Base-by-base conservation (phyloP, 2,888 invertebrate species). In the Pachymerium ferrugineum region DNA sequence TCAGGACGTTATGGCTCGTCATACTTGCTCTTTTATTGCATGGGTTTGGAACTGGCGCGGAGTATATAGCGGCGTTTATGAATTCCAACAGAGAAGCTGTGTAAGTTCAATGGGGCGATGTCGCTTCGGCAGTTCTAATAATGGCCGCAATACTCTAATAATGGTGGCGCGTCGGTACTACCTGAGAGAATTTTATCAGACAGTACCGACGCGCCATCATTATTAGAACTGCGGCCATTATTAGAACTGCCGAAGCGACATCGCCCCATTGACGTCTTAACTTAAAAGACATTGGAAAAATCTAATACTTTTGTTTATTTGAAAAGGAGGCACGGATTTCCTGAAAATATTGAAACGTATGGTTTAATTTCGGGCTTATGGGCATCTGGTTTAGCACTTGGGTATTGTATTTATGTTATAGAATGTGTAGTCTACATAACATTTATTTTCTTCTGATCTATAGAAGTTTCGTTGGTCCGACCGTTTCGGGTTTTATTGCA, bases 341-440 rank as follows among this genome's bases (percentile, higher is more conserved):
- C 92, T 0, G 92, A 94, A 81, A 90, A 89, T 75, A 86, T 94
- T 77, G 92, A 93, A 80, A 95, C 95, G 0, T 94, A 93, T 80
- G 94, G 94, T 0, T 84, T 94, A 35, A 90, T 94, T 8, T 93
- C 94, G 0, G 95, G 94, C 0, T 85, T 95, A 79, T 95, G 94
- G 90, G 93, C 94, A 0, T 93, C 93, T 0, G 89, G 91, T 0
- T 93, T 94, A 79, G 93, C 94, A 0, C 84, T 94, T 10, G 95
- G 95, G 72, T 71, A 38, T 10, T n/a, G 16, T 10, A 38, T n/a
- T 8, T n/a, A 38, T 33, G 14, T 3, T n/a, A 38, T 38, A 38
- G 16, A 38, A 38, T 8, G 14, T 8, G 16, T 4, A n/a, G 16
- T n/a, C 38, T 38, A 14, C 12, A 33, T 33, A 6, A 33, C 12